These are phyloP conservation scores for Mormyrus proboscirostris DNA, from an alignment of 2,797 vertebrate genomes.

Conservation along the genomic window DNA sequence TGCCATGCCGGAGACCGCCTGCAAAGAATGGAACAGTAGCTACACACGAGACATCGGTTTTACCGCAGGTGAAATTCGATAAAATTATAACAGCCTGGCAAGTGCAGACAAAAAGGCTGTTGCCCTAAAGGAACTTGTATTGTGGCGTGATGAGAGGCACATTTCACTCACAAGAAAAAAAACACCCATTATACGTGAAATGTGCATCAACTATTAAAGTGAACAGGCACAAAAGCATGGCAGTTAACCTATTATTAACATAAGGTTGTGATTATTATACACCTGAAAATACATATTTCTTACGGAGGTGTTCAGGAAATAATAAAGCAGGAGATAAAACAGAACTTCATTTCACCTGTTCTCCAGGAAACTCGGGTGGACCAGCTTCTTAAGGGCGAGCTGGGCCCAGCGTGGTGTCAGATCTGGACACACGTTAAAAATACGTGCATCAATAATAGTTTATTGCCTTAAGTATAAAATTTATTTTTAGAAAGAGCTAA, in stretches of 20 bases:
- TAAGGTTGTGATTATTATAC: neutral
- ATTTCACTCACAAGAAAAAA: neutral
- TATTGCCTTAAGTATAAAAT: neutral
- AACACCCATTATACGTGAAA: neutral
- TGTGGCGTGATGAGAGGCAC: neutral
- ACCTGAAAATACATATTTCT: neutral
- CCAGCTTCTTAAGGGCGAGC: conserved; percentile 43
- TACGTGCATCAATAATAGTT: neutral
- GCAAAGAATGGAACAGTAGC: neutral
- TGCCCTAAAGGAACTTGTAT: neutral
- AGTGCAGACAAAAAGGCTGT: neutral
- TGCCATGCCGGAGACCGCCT: neutral
- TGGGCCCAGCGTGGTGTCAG: conserved; percentile 49
- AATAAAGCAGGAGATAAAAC: neutral
- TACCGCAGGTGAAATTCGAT: neutral
- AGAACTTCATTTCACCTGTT: conserved; percentile 44
- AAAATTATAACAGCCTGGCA: neutral
- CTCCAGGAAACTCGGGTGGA: conserved; percentile 28
- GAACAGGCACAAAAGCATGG: neutral
- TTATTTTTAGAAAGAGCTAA: neutral
- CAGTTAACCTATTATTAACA: neutral
- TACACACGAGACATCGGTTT: neutral
- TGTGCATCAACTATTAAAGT: neutral
- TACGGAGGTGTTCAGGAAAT: neutral
- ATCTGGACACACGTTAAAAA: conserved; percentile 38